These are phyloP conservation scores for Andrena hattorfiana DNA, from an alignment of 2,888 invertebrate genomes.

Conservation along the genomic window DNA sequence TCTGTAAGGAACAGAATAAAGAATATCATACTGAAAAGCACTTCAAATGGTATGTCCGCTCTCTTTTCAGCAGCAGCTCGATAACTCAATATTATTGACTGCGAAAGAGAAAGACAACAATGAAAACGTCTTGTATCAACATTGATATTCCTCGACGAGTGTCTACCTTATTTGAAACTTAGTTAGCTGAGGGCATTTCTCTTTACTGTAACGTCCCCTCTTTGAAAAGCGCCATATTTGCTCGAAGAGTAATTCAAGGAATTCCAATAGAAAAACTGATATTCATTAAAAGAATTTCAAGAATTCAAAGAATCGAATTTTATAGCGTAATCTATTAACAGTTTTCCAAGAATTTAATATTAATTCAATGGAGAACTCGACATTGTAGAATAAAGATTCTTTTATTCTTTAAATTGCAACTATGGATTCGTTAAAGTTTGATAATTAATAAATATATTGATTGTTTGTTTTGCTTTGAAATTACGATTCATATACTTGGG, in stretches of 20 bases:
- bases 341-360: neutral
- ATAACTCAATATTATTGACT: conserved; percentile 50
- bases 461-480: too few relatives aligned
- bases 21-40: neutral
- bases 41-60: conserved; percentile 28
- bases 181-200: conserved; percentile 3
- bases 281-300: too few relatives aligned
- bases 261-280: neutral
- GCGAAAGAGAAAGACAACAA: conserved; percentile 30
- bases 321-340: neutral
- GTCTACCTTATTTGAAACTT: conserved; percentile 21
- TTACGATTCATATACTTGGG: too few relatives aligned
- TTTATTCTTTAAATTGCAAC: too few relatives aligned
- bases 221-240: neutral
- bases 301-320: neutral
- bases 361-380: neutral
- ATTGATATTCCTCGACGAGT: conserved; percentile 23
- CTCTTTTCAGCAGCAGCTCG: conserved; percentile 7
- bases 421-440: too few relatives aligned
- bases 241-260: neutral
- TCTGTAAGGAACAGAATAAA: neutral
- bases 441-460: too few relatives aligned
- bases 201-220: neutral
- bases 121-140: conserved; percentile 42
- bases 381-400: neutral